Conservation (phyloP, 2,113 vertebrate genomes). For the Phaethon lepturus region DNA sequence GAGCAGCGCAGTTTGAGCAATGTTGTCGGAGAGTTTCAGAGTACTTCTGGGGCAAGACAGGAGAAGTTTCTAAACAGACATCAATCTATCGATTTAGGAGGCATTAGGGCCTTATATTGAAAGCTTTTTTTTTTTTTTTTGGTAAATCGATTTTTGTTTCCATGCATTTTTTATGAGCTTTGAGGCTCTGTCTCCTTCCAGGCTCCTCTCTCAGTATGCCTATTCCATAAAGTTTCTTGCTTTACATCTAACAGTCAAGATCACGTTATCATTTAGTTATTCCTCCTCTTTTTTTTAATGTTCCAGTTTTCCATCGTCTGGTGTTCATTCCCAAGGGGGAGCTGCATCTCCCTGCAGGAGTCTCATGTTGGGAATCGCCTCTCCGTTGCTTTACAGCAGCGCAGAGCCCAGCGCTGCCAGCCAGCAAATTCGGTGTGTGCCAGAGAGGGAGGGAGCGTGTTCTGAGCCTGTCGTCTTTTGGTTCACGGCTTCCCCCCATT, state of each 20-base stretch:
- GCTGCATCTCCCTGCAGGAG: not conserved
- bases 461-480: not conserved
- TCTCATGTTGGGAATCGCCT: rapidly evolving
- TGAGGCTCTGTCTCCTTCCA: not conserved
- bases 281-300: not conserved
- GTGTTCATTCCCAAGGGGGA: not conserved
- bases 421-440: not conserved
- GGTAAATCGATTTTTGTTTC: constrained; percentile 35
- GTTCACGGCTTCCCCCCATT: not conserved
- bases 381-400: not conserved
- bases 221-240: not conserved
- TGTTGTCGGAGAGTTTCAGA: not conserved
- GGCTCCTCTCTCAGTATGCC: not conserved
- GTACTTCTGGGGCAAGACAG: not conserved
- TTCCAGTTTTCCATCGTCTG: not conserved
- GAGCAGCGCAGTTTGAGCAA: not conserved
- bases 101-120: constrained; percentile 26
- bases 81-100: not conserved
- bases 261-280: not conserved
- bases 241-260: rapidly evolving
- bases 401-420: not conserved
- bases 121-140: not conserved
- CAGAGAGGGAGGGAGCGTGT: not conserved
- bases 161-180: constrained; percentile 51
- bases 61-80: not conserved